Evolutionary conservation across 2,888 invertebrate genomes (phyloP), one percentile per base, ranked within the genome.

Genomic region (Oxycera nigricornis): DNA sequence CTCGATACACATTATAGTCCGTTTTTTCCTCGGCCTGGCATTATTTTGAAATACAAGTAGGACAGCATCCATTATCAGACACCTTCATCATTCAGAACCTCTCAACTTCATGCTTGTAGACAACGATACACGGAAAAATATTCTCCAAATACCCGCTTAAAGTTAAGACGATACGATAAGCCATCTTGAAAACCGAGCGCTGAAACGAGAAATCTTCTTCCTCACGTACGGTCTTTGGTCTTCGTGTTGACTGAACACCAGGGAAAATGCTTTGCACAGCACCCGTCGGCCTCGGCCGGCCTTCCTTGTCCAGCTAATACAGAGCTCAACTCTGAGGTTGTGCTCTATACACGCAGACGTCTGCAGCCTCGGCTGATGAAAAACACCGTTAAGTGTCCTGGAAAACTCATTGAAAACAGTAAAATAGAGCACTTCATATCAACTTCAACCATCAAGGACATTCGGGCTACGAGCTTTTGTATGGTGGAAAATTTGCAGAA

Each of bases 371-470:
- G 31, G 55, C 70, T 52, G 70, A 70, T 52, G 52, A 70, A 55
- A 70, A 70, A 70, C 55, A 70, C 55, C 70, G 70, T 52, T 70
- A 70, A 70, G 70, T 70, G 70, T 70, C 70, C 70, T 70, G 70
- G 70, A 70, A 70, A 70, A 70, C 70, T 70, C 70, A 70, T 70
- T 70, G 70, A 70, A 70, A 70, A 70, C 70, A 70, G 70, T 70
- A 70, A 70, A 70, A 70, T 70, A 70, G 70, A 70, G 70, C 70
- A 70, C 70, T 70, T 70, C 70, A 70, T 70, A 70, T 70, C 70
- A 70, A 52, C 70, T 70, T 70, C 31, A 65, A 52, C 52, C 70
- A 70, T 70, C 70, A 70, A 70, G 70, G 70, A 70, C 70, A 70
- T 70, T 70, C 35, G 70, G 46, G 70, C 52, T 70, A 35, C 50